Evolutionary conservation across 2,113 vertebrate genomes (phyloP).

Genomic region (Conger conger): DNA sequence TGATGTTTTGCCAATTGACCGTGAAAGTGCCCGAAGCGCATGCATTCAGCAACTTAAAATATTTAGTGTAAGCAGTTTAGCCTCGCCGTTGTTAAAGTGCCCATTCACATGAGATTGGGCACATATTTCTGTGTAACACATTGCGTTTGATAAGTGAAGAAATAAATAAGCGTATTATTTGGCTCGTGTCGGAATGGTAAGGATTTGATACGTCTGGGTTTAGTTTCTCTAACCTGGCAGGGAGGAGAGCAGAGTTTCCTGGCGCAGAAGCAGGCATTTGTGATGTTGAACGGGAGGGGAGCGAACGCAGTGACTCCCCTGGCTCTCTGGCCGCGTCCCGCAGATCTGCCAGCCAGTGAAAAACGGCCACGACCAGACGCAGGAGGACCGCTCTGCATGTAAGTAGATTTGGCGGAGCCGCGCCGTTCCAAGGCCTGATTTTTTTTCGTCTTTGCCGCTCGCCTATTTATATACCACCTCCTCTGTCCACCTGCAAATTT

Average conservation of each 20-base stretch:
- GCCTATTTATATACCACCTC: slow-evolving; percentile 31
- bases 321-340: neutral
- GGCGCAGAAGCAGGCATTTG: slow-evolving; percentile 50
- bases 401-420: neutral
- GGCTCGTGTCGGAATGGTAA: slow-evolving; percentile 39
- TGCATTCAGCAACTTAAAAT: slow-evolving; percentile 54
- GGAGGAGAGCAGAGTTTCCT: slow-evolving; percentile 28
- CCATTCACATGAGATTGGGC: slow-evolving; percentile 56
- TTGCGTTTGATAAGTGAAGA: slow-evolving; percentile 63
- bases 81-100: slow-evolving; percentile 64
- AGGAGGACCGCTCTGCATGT: neutral
- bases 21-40: slow-evolving; percentile 64
- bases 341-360: neutral
- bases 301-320: neutral
- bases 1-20: slow-evolving; percentile 56
- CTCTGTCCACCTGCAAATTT: slow-evolving; percentile 32
- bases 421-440: neutral
- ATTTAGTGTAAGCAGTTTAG: slow-evolving; percentile 61
- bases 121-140: slow-evolving; percentile 59
- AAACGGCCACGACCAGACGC: neutral
- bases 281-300: slow-evolving; percentile 49
- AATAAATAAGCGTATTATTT: slow-evolving; percentile 66
- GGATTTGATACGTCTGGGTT: slow-evolving; percentile 59
- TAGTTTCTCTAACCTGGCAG: slow-evolving; percentile 58
- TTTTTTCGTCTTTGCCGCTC: slow-evolving; percentile 20